A percentile compares a stretch with the other conserved stretches of the same genome.
Conservation (phyloP, 2,888 invertebrate species). For the Auanema freiburgensis region DNA sequence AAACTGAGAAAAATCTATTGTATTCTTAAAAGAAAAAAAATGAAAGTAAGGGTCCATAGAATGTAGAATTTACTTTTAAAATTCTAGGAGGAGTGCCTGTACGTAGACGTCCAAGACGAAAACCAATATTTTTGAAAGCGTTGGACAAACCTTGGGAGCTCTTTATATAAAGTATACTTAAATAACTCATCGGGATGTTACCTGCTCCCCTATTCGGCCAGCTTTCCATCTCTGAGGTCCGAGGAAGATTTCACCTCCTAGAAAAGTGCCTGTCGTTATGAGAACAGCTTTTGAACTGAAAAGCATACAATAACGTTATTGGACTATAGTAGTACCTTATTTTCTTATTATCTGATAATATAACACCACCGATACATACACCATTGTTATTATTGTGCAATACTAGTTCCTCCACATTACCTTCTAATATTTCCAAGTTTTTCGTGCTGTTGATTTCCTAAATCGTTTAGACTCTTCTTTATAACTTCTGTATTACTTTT, state of each 20-base stretch:
- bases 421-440: slow-evolving; percentile 74
- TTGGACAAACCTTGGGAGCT: slow-evolving; percentile 67
- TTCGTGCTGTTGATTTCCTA: slow-evolving; percentile 50
- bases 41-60: background rate
- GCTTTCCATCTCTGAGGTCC: slow-evolving; percentile 78
- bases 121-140: slow-evolving; percentile 75
- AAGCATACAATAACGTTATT: background rate
- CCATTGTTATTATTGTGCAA: slow-evolving; percentile 61
- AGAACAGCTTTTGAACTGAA: slow-evolving; percentile 70
- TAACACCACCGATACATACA: slow-evolving; percentile 30
- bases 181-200: slow-evolving; percentile 10
- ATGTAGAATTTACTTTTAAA: slow-evolving; percentile 67
- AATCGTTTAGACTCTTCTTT: slow-evolving; percentile 6
- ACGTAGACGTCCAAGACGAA: slow-evolving; percentile 79
- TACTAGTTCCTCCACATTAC: slow-evolving; percentile 79
- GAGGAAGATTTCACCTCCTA: slow-evolving; percentile 82
- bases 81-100: slow-evolving; percentile 84
- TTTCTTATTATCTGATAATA: slow-evolving; percentile 15
- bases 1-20: slow-evolving; percentile 59
- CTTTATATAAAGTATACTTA: slow-evolving; percentile 8
- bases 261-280: slow-evolving; percentile 85
- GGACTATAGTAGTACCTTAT: slow-evolving; percentile 11
- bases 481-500: slow-evolving; percentile 55
- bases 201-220: slow-evolving; percentile 68
- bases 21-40: slow-evolving; percentile 17